Percentiles rank a stretch among this genome's conserved stretches.
Evolutionary conservation across 2,888 invertebrate genomes (phyloP).

Genomic region (Laspeyria flexula): DNA sequence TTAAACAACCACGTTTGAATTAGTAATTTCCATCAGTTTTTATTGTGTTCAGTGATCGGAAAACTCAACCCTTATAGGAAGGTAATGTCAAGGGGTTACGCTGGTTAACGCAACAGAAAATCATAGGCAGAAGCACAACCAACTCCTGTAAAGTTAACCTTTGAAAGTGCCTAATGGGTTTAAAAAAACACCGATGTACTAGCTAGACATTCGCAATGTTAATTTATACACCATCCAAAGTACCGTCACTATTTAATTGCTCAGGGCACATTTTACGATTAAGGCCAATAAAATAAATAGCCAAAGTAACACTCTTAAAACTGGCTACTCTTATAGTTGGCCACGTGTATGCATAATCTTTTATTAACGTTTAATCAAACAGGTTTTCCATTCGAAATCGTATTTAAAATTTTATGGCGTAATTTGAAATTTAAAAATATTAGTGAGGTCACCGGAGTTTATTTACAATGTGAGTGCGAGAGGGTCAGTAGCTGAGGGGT

Average conservation of each 20-base stretch:
- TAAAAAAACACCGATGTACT: not conserved
- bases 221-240: conserved; percentile 6
- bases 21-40: conserved; percentile 51
- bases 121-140: not conserved
- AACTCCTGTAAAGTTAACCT: no score
- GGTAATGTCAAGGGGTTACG: conserved; percentile 55
- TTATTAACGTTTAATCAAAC: conserved; percentile 24
- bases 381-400: conserved; percentile 30
- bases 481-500: conserved; percentile 75
- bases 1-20: conserved; percentile 47
- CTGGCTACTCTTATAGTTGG: conserved; percentile 16
- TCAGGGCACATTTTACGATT: conserved; percentile 18
- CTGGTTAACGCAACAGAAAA: conserved; percentile 42
- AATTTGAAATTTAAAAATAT: conserved; percentile 36
- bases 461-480: conserved; percentile 60
- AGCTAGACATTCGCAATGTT: not conserved
- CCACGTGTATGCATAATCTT: conserved; percentile 33
- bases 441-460: conserved; percentile 36
- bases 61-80: conserved; percentile 52
- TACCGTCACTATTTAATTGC: conserved; percentile 7
- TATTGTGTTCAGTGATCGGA: conserved; percentile 56
- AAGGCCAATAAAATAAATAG: conserved; percentile 23
- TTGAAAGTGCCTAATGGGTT: not conserved
- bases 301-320: conserved; percentile 5
- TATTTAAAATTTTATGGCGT: conserved; percentile 33